phyloP scores from a whole-genome alignment of 2,888 invertebrate species.

The Drosophila prolongata region DNA sequence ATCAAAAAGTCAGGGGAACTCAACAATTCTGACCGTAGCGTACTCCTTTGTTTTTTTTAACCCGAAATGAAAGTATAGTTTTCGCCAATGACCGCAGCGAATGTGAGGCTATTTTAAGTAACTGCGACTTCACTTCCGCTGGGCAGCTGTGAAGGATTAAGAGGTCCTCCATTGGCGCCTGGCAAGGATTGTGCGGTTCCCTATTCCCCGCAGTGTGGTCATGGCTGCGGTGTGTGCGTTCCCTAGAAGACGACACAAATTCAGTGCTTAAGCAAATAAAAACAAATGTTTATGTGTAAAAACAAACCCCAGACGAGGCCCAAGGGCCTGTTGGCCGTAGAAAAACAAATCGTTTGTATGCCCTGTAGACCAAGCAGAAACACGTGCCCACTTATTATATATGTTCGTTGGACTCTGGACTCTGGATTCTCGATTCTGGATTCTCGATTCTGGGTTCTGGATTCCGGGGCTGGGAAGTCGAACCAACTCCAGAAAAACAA shows the following conservation, averaged over 20 bases:
- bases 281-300: slow-evolving; percentile 63
- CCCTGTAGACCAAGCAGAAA: slow-evolving; percentile 37
- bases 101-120: slow-evolving; percentile 18
- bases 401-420: slow-evolving; percentile 36
- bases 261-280: slow-evolving; percentile 65
- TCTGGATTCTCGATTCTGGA: too few relatives aligned
- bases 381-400: slow-evolving; percentile 78
- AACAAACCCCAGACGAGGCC: slow-evolving; percentile 59
- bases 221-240: slow-evolving; percentile 26
- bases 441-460: too few relatives aligned
- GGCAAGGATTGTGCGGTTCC: slow-evolving; percentile 9
- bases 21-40: too few relatives aligned
- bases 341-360: slow-evolving; percentile 68
- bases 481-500: slow-evolving; percentile 52
- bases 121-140: slow-evolving; percentile 20
- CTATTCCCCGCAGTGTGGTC: background rate
- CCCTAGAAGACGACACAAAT: slow-evolving; percentile 54
- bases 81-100: background rate
- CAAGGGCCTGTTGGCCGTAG: slow-evolving; percentile 62
- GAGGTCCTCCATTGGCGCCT: slow-evolving; percentile 63
- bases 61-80: too few relatives aligned
- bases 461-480: slow-evolving; percentile 1
- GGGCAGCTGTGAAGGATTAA: slow-evolving; percentile 71
- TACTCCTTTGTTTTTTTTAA: too few relatives aligned
- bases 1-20: too few relatives aligned